phyloP scores from a whole-genome alignment of 2,888 invertebrate genomes.

The Stenolophus ochropezus region DNA sequence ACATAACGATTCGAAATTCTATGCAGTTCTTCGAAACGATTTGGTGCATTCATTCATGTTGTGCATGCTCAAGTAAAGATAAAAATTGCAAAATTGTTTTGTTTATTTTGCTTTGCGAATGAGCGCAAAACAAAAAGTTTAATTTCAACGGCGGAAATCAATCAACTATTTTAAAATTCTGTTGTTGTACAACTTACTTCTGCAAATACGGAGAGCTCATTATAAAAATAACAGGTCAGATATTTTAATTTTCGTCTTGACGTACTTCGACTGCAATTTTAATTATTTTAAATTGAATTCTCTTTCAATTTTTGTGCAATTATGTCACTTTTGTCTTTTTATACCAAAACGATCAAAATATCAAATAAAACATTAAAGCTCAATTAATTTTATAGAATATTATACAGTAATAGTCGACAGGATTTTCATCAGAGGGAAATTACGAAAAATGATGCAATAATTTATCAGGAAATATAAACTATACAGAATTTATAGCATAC shows the following conservation, averaged over 20 bases:
- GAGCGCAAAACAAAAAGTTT: neutral
- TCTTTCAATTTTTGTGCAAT: neutral
- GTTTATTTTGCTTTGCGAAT: neutral
- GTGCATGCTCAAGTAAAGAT: neutral
- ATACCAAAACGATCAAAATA: neutral
- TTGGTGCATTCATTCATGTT: neutral
- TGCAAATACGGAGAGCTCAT: neutral
- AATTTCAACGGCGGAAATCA: neutral
- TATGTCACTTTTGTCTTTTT: neutral
- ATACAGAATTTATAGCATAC: neutral
- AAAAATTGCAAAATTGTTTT: neutral
- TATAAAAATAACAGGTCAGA: neutral
- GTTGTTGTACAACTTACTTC: neutral
- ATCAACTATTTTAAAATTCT: neutral
- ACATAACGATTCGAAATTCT: neutral
- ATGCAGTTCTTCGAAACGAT: neutral
- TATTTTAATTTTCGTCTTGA: neutral
- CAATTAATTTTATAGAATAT: too few relatives aligned
- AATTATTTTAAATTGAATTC: neutral
- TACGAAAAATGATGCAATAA: neutral
- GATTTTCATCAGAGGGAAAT: neutral
- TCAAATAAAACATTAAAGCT: too few relatives aligned
- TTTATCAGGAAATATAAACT: neutral
- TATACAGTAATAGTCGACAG: neutral
- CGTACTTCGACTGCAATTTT: neutral